Base-by-base conservation (phyloP, 1,140 invertebrate genomes). In the Helicoverpa zea region DNA sequence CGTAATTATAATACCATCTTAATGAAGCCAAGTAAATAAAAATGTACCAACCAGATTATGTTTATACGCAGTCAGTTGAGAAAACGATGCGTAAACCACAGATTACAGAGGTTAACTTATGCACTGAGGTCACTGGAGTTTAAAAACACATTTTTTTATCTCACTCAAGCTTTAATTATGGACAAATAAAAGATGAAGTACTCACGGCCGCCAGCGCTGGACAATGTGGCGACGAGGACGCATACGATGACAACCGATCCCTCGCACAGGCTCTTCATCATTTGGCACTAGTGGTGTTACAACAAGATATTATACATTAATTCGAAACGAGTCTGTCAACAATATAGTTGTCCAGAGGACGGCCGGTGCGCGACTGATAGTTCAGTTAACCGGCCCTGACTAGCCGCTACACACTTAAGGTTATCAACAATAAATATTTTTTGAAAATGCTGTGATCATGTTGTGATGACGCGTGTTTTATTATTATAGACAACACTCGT, bases 351-450 rank as follows among this genome's bases (percentile, higher is more conserved):
- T 64, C 66, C 70, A 29, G 79, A 70, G 81, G 81, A 79, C 79
- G 79, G 80, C 66, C 81, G 76, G 80, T 75, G 74, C 66, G 52
- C 83, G 80, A 88, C 85, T 86, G 87, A 86, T 81, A 84, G 76
- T 70, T 80, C 52, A 81, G 47, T 78, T 74, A 81, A 76, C 61
- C 83, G 82, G 54, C 81, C 83, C 79, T 84, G 82, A 81, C 83
- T 83, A 77, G 81, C 76, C 63, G 80, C 79, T 52, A 70, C 58
- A 83, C 81, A 79, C 81, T 72, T 85, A 86, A 86, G 87, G 87
- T 88, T 88, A 88, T 88, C 85, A 86, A 85, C 83, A 83, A 81
- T 73, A 83, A 77, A 82, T 81, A 76, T 73, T 84, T 81, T 83
- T 76, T 72, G 59, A 82, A 83, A 84, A 81, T 64, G 75, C 59